A percentile compares a stretch with the other conserved stretches of the same genome.
Conservation (phyloP, 2,797 vertebrate species). For the Ataeniobius toweri region DNA sequence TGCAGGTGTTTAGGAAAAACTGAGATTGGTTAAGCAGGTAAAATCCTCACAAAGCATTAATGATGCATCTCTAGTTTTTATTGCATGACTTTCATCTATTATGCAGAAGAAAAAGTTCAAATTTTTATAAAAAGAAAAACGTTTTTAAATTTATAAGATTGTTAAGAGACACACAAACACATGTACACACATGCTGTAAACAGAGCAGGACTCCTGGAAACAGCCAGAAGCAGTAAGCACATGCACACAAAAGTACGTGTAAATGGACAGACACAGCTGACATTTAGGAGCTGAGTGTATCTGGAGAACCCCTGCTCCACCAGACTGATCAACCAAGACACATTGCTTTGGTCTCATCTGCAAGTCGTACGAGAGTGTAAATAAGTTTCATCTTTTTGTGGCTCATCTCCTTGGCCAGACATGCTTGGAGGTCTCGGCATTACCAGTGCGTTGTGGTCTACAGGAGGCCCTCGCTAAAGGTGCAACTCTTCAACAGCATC, state of each 20-base stretch:
- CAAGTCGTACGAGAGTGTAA: slow-evolving; percentile 19
- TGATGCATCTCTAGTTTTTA: background rate
- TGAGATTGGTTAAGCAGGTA: background rate
- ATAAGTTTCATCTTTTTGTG: slow-evolving; percentile 26
- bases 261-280: slow-evolving; percentile 12
- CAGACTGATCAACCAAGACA: slow-evolving; percentile 14
- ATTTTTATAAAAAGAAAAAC: too few relatives aligned
- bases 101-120: background rate
- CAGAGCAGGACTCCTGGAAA: background rate
- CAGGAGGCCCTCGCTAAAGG: slow-evolving; percentile 37
- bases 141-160: background rate
- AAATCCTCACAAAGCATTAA: background rate
- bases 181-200: slow-evolving; percentile 11
- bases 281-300: slow-evolving; percentile 27
- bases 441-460: slow-evolving; percentile 55
- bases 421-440: slow-evolving; percentile 34
- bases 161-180: background rate
- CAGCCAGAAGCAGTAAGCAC: too few relatives aligned
- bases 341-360: slow-evolving; percentile 6
- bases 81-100: background rate
- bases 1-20: background rate
- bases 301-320: background rate
- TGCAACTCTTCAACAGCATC: slow-evolving; percentile 37
- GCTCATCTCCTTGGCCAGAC: background rate
- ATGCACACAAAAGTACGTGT: background rate